phyloP scores from a whole-genome alignment of 2,797 vertebrate genomes.

The Danio jaintianensis region DNA sequence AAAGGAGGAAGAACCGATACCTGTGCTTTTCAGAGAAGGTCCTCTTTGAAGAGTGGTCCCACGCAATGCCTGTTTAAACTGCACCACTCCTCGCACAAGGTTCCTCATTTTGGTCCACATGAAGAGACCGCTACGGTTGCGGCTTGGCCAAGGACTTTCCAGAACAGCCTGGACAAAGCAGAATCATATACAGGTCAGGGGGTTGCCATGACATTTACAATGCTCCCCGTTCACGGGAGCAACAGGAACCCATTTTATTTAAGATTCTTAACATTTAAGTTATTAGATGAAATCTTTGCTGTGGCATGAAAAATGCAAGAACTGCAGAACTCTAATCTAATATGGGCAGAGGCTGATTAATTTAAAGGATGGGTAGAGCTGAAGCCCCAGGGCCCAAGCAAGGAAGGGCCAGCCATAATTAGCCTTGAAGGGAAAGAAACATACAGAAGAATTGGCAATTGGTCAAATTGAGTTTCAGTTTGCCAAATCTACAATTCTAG shows the following conservation, averaged over 20 bases:
- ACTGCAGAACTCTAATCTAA: not conserved
- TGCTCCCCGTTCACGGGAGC: constrained; percentile 11
- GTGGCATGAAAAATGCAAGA: not conserved
- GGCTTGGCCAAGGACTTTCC: constrained; percentile 94
- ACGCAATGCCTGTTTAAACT: constrained; percentile 86
- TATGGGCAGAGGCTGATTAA: no score
- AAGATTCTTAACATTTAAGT: not conserved
- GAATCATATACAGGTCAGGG: constrained; percentile 25
- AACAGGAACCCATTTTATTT: not conserved
- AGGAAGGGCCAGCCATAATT: no score
- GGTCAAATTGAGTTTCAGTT: no score
- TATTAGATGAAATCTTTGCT: not conserved
- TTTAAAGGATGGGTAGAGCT: no score
- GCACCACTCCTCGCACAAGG: constrained; percentile 86
- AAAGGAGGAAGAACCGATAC: constrained; percentile 68
- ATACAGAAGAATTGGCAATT: no score
- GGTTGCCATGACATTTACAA: constrained; percentile 38
- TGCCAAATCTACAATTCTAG: no score
- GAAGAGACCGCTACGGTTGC: constrained; percentile 91
- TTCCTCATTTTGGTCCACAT: constrained; percentile 97
- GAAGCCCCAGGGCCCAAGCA: no score
- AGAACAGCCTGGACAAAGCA: constrained; percentile 85
- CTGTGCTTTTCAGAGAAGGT: constrained; percentile 73
- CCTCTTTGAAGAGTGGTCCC: constrained; percentile 69
- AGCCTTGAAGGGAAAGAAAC: no score